A percentile compares a stretch with the other conserved stretches of the same genome.
Conservation (phyloP, 2,888 invertebrate species). For the Gymnocheta viridis region DNA sequence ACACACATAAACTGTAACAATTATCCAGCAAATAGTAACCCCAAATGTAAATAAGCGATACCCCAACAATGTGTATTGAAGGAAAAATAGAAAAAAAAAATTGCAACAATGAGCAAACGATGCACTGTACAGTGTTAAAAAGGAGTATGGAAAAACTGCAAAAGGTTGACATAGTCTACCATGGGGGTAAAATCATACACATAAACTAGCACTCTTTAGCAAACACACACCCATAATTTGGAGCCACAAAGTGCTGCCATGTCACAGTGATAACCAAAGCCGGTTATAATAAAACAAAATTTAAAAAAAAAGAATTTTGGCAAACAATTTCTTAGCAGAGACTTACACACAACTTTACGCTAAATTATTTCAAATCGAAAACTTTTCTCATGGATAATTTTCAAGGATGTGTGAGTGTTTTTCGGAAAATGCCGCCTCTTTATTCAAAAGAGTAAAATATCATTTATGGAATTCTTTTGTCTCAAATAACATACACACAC, state of each 20-base stretch:
- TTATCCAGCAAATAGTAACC: slow-evolving; percentile 71
- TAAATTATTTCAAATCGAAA: slow-evolving; percentile 36
- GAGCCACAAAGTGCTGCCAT: slow-evolving; percentile 39
- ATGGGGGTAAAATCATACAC: slow-evolving; percentile 54
- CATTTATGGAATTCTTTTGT: slow-evolving; percentile 34
- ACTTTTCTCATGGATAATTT: slow-evolving; percentile 55
- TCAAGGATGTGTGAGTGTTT: background rate
- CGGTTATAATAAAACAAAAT: slow-evolving; percentile 7
- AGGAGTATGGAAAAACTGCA: slow-evolving; percentile 72
- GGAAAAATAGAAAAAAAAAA: slow-evolving; percentile 36
- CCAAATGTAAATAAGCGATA: slow-evolving; percentile 76
- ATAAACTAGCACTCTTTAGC: slow-evolving; percentile 35
- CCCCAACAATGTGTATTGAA: slow-evolving; percentile 68
- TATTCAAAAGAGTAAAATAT: slow-evolving; percentile 52
- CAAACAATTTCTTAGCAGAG: slow-evolving; percentile 33
- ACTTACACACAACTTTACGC: slow-evolving; percentile 2
- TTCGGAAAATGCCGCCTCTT: slow-evolving; percentile 61
- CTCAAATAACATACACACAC: slow-evolving; percentile 1
- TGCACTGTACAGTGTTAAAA: slow-evolving; percentile 9
- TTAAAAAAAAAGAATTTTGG: slow-evolving; percentile 2
- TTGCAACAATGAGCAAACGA: slow-evolving; percentile 65
- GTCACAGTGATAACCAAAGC: slow-evolving; percentile 38
- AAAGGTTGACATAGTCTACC: slow-evolving; percentile 76
- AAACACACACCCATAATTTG: slow-evolving; percentile 51
- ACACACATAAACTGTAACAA: slow-evolving; percentile 59